Evolutionary conservation across 2,888 invertebrate species (phyloP), one percentile per base, ranked within the genome.

Genomic region (Mechanitis mazaeus): DNA sequence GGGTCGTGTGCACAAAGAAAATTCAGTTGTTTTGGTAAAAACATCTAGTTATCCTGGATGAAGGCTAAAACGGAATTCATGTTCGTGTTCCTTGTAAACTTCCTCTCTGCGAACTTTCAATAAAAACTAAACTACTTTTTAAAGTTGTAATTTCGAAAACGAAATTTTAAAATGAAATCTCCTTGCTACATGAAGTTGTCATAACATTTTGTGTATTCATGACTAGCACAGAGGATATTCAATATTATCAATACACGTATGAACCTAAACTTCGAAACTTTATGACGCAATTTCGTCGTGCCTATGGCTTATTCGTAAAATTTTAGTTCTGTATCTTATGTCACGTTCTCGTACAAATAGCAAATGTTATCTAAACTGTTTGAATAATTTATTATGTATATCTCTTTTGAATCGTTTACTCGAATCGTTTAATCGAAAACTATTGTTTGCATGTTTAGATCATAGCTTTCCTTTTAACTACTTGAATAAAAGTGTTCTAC

Each of bases 11-110:
- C 55, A 65, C 63, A 63, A 63, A 65, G 58, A 55, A 60, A 61
- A 61, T 63, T 65, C 31, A 59, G 58, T 58, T 64, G 63, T 65
- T 65, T 64, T 61, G 50, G 50, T 63, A 58, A 61, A 62, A 59
- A 59, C 58, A 67, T 59, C 61, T 55, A 61, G 63, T 63, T 63
- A 64, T 56, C 45, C 61, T 47, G 59, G 46, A 50, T 60, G 60
- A 56, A 61, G 56, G 63, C 63, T 67, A 55, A 65, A 67, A 65
- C 59, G 63, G 54, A 65, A 63, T 56, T 56, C 65, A 50, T 67
- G 63, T 63, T 58, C 64, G 50, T 58, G 47, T 61, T 61, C 60
- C 58, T 50, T 55, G 45, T 55, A 53, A 45, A 54, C 47, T 45
- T 56, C 62, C 56, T 54, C 50, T 58, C 45, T 46, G 33, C 55